phyloP scores from a whole-genome alignment of 2,113 vertebrate species.

The Sciurus niger region DNA sequence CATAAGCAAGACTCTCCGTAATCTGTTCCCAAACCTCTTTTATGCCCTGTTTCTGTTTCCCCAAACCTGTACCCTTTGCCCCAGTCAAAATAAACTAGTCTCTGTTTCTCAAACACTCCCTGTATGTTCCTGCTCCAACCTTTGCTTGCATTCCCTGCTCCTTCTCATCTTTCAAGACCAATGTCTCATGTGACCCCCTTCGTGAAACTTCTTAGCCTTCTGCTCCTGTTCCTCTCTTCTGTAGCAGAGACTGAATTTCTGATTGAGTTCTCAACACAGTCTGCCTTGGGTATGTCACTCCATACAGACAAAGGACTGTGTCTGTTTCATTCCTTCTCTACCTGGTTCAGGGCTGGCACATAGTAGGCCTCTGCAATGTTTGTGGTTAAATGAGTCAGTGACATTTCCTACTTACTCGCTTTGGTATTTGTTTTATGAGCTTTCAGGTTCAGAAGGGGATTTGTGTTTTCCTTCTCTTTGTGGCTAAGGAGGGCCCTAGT shows the following conservation, averaged over 20 bases:
- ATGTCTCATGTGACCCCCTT: neutral
- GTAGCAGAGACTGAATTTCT: neutral
- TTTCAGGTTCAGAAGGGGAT: slow-evolving; percentile 52
- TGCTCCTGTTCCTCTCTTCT: neutral
- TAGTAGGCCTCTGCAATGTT: slow-evolving; percentile 64
- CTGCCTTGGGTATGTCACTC: neutral
- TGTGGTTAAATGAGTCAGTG: slow-evolving; percentile 64
- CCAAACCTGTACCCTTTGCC: neutral
- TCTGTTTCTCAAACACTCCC: neutral
- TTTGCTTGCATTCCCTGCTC: slow-evolving; percentile 1
- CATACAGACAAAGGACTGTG: neutral
- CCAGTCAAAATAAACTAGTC: slow-evolving; percentile 53
- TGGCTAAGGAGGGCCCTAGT: slow-evolving; percentile 50
- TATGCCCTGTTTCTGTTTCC: slow-evolving; percentile 39
- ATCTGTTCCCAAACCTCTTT: slow-evolving; percentile 1
- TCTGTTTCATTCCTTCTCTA: slow-evolving; percentile 31
- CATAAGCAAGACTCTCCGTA: neutral
- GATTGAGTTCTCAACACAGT: neutral
- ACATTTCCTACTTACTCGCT: slow-evolving; percentile 8
- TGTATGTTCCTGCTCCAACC: neutral
- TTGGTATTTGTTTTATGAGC: slow-evolving; percentile 78
- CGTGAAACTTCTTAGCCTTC: neutral
- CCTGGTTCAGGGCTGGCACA: neutral
- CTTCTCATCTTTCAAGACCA: slow-evolving; percentile 29
- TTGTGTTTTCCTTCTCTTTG: slow-evolving; percentile 59